Evolutionary conservation across 1,140 invertebrate species (phyloP).

Genomic region (Zelostemma sp.): DNA sequence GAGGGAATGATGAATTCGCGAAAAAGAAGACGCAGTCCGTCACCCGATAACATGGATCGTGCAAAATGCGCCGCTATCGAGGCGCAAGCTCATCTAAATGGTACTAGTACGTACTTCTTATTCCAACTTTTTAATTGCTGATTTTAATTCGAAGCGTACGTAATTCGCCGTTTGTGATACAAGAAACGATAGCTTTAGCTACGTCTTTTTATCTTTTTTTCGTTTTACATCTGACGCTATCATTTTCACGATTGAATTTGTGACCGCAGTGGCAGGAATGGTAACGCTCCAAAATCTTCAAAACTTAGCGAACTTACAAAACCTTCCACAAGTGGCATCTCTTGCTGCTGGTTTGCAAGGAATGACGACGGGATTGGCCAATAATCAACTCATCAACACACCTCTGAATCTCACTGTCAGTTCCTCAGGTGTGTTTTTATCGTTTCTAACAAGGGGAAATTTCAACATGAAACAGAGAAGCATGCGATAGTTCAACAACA

Average conservation of each 20-base stretch:
- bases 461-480: too few relatives aligned
- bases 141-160: too few relatives aligned
- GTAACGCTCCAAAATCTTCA: conserved; percentile 82
- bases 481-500: too few relatives aligned
- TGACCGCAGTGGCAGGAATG: conserved; percentile 79
- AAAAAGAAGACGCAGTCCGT: conserved; percentile 60
- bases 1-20: conserved; percentile 63
- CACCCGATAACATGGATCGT: conserved; percentile 67
- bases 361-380: conserved; percentile 74
- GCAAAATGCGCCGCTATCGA: conserved; percentile 66
- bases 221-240: too few relatives aligned
- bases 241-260: conserved; percentile 25
- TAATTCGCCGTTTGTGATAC: too few relatives aligned
- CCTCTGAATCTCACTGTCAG: conserved; percentile 85
- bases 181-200: too few relatives aligned
- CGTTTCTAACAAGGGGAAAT: too few relatives aligned
- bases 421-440: conserved; percentile 71
- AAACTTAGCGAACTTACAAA: conserved; percentile 79
- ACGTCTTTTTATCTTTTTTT: too few relatives aligned
- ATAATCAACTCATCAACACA: conserved; percentile 80
- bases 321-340: conserved; percentile 77
- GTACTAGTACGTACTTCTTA: conserved; percentile 77
- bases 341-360: conserved; percentile 80
- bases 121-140: background rate
- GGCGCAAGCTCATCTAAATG: conserved; percentile 75